Evolutionary conservation across 2,888 invertebrate genomes (phyloP), one percentile per base, ranked within the genome.

Genomic region (Xestia c-nigrum): DNA sequence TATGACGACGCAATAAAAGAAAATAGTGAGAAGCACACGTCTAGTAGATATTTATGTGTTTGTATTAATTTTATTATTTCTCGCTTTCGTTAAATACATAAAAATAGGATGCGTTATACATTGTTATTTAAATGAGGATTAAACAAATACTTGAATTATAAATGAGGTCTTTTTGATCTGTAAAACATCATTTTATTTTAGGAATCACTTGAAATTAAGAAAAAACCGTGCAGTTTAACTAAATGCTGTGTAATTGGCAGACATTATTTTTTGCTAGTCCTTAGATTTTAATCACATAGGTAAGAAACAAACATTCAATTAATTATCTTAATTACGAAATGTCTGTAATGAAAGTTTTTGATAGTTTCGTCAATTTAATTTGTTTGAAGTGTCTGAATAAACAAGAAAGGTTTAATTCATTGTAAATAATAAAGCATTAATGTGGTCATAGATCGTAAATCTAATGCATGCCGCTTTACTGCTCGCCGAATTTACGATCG

Each of bases 401-500:
- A 64, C 43, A 16, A 80, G 21, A 40, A 0, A 46, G 12, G 38
- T 40, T 55, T 55, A 57, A 47, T 31, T 31, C 43, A 74, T 47
- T 24, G n/a, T 46, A 70, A 77, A 83, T 79, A 76, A 81, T 64
- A 63, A 55, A 63, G 55, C 40, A 83, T 78, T 83, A 78, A 83
- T 74, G 80, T 85, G 75, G 73, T 84, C 80, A 79, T 85, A 80
- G 71, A 85, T 90, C 88, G 85, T 90, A 89, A 90, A 91, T 86
- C 79, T 88, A 90, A 91, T 89, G 90, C 90, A 91, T 90, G 89
- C 80, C 74, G 78, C 85, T 93, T 90, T 90, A 92, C 73, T 87
- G 81, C 84, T 79, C 85, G 83, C 82, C 68, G 78, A 86, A 90
- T 93, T 92, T 91, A 91, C 88, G 90, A 91, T 84, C 47, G 16